Conservation (phyloP, 2,888 invertebrate species). For the Campoplex nolae region DNA sequence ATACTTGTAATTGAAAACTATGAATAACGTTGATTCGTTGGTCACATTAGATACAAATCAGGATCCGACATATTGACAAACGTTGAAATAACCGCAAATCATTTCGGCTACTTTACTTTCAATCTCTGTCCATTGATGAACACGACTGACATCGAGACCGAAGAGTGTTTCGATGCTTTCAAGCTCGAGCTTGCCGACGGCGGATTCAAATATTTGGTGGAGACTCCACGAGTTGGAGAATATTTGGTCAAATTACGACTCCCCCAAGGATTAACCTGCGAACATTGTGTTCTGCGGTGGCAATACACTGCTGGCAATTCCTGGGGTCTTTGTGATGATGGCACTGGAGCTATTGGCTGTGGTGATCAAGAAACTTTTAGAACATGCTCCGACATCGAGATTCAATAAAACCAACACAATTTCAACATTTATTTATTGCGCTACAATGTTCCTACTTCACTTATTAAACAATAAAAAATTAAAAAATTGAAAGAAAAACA, state of each 20-base stretch:
- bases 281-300: conserved; percentile 87
- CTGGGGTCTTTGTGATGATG: conserved; percentile 85
- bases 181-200: conserved; percentile 81
- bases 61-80: conserved; percentile 79
- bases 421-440: conserved; percentile 73
- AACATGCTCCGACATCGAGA: conserved; percentile 85
- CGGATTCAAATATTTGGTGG: conserved; percentile 78
- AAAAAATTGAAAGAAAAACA: no score
- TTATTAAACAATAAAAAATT: neutral
- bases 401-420: conserved; percentile 84
- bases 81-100: conserved; percentile 85
- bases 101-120: conserved; percentile 85
- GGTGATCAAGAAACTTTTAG: conserved; percentile 86
- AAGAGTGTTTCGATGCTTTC: conserved; percentile 85
- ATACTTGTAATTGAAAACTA: neutral
- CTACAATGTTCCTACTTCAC: neutral
- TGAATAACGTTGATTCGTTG: neutral
- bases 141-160: conserved; percentile 83
- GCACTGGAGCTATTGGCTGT: conserved; percentile 84
- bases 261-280: conserved; percentile 84
- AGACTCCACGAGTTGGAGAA: conserved; percentile 67
- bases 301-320: conserved; percentile 86
- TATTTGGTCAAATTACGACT: conserved; percentile 79
- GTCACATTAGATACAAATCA: conserved; percentile 72
- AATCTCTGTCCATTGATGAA: conserved; percentile 85